A percentile compares a stretch with the other conserved stretches of the same genome.
phyloP scores from a whole-genome alignment of 2,888 invertebrate species.

The Tipula confusa region DNA sequence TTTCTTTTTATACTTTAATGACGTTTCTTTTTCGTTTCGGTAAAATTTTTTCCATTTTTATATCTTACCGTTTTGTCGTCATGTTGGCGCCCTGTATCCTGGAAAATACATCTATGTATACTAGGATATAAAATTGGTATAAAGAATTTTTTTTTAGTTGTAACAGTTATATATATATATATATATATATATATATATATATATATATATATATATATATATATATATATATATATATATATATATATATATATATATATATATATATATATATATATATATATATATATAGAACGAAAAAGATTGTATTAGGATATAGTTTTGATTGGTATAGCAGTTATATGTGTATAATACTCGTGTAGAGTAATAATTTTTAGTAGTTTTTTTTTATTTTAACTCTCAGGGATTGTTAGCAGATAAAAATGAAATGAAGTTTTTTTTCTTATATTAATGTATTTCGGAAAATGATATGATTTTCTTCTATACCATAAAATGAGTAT shows the following conservation, averaged over 20 bases:
- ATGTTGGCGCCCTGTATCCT: slow-evolving; percentile 30
- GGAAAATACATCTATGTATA: neutral
- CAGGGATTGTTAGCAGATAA: slow-evolving; percentile 12
- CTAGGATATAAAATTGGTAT: slow-evolving; percentile 14
- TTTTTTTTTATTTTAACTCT: slow-evolving; percentile 25
- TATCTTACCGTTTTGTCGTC: slow-evolving; percentile 30
- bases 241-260: too few species aligned
- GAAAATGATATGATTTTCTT: slow-evolving; percentile 3
- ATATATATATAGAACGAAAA: neutral
- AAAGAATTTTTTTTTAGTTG: neutral
- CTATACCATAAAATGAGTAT: neutral
- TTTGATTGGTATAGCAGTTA: slow-evolving; percentile 17
- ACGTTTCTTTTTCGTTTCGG: neutral
- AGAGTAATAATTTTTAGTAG: slow-evolving; percentile 25
- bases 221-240: too few species aligned
- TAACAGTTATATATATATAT: neutral
- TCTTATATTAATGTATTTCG: neutral
- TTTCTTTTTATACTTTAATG: slow-evolving; percentile 16
- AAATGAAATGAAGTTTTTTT: neutral
- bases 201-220: too few species aligned
- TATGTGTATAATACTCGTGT: neutral
- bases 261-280: too few species aligned
- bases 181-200: too few species aligned
- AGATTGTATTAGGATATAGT: slow-evolving; percentile 1
- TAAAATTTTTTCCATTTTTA: neutral